Conservation (phyloP, 2,888 invertebrate genomes). For the Teleiodes luculella region DNA sequence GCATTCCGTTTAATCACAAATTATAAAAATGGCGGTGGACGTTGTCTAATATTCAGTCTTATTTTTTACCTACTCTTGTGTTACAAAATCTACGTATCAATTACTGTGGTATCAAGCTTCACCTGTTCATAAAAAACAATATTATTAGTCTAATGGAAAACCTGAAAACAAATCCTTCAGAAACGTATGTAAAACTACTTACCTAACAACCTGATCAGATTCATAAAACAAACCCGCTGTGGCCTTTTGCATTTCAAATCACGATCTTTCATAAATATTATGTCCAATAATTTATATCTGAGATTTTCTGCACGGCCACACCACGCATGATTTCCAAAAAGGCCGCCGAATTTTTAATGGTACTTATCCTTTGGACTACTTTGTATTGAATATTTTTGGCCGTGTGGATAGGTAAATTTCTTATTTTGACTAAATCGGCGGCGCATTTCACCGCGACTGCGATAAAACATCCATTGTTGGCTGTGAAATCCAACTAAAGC, state of each 20-base stretch:
- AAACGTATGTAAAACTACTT: not conserved
- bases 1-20: too few species aligned
- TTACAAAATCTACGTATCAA: too few species aligned
- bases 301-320: conserved; percentile 4
- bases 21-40: too few species aligned
- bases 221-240: not conserved
- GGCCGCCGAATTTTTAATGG: not conserved
- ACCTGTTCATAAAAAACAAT: too few species aligned
- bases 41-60: too few species aligned
- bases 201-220: not conserved
- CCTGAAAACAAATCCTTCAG: too few species aligned
- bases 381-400: conserved; percentile 11
- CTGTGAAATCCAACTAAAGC: conserved; percentile 66
- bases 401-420: conserved; percentile 40
- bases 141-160: too few species aligned
- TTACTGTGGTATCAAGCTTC: too few species aligned
- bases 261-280: not conserved
- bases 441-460: conserved; percentile 54
- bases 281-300: conserved; percentile 5
- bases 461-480: conserved; percentile 76
- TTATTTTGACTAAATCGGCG: conserved; percentile 51
- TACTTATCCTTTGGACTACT: not conserved
- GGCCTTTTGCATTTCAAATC: not conserved
- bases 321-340: conserved; percentile 3
- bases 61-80: too few species aligned